Percentiles rank a stretch among this genome's conserved stretches.
Evolutionary conservation across 2,113 vertebrate species (phyloP).

Genomic region (Megalops atlanticus): DNA sequence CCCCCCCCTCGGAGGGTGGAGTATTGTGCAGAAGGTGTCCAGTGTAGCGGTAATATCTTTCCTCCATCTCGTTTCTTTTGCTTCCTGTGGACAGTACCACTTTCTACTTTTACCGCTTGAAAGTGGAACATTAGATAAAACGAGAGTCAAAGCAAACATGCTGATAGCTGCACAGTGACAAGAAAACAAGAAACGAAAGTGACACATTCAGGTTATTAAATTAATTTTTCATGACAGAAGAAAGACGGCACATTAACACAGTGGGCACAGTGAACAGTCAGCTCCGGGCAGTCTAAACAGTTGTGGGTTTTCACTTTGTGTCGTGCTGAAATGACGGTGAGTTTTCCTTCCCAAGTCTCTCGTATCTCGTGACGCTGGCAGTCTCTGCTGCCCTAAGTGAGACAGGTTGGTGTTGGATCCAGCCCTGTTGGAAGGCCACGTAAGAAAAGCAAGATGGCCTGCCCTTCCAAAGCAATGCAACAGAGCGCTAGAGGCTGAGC

Average conservation of each 20-base stretch:
- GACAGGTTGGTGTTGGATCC: neutral
- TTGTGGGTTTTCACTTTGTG: neutral
- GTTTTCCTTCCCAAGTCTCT: neutral
- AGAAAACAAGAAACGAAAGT: neutral
- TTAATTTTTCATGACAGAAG: too few species aligned
- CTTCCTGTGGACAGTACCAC: neutral
- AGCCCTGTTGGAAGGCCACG: neutral
- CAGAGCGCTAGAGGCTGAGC: neutral
- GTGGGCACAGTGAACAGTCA: neutral
- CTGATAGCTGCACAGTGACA: neutral
- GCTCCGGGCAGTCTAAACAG: neutral
- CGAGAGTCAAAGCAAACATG: neutral
- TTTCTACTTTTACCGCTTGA: neutral
- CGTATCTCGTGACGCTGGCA: neutral
- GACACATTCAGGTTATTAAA: neutral
- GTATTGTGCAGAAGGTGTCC: constrained; percentile 40
- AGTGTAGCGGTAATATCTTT: neutral
- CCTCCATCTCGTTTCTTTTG: neutral
- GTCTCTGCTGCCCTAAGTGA: neutral
- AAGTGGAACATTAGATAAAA: neutral
- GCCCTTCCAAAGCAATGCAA: neutral
- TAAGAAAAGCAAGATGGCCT: neutral
- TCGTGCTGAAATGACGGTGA: neutral
- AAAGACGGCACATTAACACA: too few species aligned
- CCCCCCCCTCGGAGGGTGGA: constrained; percentile 40